phyloP scores from a whole-genome alignment of 2,113 vertebrate species.

The Pseudonaja textilis region DNA sequence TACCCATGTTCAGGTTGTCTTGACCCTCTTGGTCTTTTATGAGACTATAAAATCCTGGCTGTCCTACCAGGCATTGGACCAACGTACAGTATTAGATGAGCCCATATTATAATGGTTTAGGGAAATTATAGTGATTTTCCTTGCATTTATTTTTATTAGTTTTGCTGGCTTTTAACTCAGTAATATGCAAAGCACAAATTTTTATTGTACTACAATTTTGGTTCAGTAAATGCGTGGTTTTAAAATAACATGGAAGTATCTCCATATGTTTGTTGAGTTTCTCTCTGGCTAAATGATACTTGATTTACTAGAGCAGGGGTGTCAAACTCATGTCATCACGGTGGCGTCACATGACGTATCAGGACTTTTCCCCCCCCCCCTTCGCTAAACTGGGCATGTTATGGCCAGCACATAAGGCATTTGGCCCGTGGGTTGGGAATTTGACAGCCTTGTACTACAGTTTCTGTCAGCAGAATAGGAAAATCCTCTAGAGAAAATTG shows the following conservation, averaged over 20 bases:
- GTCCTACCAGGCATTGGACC: background rate
- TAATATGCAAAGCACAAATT: background rate
- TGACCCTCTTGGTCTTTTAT: background rate
- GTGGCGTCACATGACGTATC: too few species aligned
- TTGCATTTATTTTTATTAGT: background rate
- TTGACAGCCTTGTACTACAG: too few species aligned
- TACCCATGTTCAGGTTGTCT: background rate
- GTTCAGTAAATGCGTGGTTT: background rate
- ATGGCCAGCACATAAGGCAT: too few species aligned
- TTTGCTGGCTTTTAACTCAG: background rate
- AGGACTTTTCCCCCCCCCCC: too few species aligned
- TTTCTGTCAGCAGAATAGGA: background rate
- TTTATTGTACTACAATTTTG: accelerated
- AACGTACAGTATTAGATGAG: background rate
- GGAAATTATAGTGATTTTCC: background rate
- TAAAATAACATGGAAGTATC: background rate
- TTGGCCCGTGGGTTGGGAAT: too few species aligned
- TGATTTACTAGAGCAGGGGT: background rate
- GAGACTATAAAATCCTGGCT: background rate
- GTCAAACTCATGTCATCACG: too few species aligned
- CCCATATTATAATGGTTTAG: background rate
- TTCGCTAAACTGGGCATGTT: too few species aligned
- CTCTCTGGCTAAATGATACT: background rate
- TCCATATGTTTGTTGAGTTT: background rate
- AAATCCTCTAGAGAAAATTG: background rate